Evolutionary conservation across 2,797 vertebrate genomes (phyloP), one percentile per base, ranked within the genome.

Genomic region (Orientallactaga sibirica): DNA sequence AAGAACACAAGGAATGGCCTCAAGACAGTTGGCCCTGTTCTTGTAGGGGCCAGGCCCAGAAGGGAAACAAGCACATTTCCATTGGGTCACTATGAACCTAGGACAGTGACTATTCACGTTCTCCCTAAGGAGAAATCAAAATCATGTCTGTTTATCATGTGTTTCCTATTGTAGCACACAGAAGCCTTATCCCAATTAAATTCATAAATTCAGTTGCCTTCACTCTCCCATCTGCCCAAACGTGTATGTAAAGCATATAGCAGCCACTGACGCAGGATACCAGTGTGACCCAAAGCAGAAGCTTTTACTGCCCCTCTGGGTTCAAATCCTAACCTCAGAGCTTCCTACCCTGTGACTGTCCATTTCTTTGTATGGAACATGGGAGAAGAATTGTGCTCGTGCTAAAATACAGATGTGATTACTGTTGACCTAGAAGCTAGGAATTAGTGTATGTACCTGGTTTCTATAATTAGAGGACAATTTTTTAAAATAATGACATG

Each of bases 311-410:
- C 74, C 43, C 77, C 27, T n/a, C 61, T 78, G 29, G 5, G 62
- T 86, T 85, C 82, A 62, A 73, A 84, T 92, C 58, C 73, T 85
- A 66, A 58, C 7, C 24, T n/a, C 80, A 64, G 27, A 90, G 19
- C 80, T 55, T 83, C 37, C 70, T 33, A 75, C 84, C 68, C 37
- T n/a, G 22, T n/a, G 29, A 81, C 27, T 48, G n/a, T 87, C 52
- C 41, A 14, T 74, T 25, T 86, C 76, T 71, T 88, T 55, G n/a
- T 82, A 52, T 64, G 18, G 74, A 75, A 90, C 90, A 75, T 15
- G 25, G 25, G 41, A 7, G 4, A 74, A 29, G 64, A 15, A 70
- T 66, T 67, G 25, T 64, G 18, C 71, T 15, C 10, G n/a, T 52
- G 9, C 48, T 37, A 20, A 84, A 22, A 33, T 7, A 58, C 27